phyloP scores from a whole-genome alignment of 2,113 vertebrate species.

The Rhegmatorhina hoffmannsi region DNA sequence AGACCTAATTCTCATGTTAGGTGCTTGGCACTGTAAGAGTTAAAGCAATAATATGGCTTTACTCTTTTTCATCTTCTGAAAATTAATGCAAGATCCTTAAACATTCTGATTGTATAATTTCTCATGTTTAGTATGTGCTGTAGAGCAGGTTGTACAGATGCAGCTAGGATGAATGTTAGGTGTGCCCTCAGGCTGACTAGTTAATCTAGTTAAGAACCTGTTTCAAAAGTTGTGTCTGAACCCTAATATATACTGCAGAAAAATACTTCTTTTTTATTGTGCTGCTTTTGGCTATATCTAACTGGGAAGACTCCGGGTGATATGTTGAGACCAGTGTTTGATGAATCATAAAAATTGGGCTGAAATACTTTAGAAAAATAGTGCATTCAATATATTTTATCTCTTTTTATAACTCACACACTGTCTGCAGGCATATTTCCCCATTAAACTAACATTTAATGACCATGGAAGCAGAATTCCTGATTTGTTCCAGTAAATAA shows the following conservation, averaged over 20 bases:
- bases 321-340: background rate
- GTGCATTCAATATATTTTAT: conserved; percentile 37
- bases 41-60: background rate
- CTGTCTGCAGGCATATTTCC: background rate
- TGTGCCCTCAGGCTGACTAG: conserved; percentile 6
- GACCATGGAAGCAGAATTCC: background rate
- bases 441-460: conserved; percentile 50
- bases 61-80: background rate
- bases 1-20: background rate
- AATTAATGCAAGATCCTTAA: background rate
- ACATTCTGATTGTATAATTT: background rate
- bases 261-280: conserved; percentile 32
- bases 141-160: background rate
- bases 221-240: conserved; percentile 7
- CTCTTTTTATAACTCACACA: conserved; percentile 26
- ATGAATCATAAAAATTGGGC: conserved; percentile 33
- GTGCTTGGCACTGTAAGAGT: background rate
- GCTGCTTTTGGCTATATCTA: background rate
- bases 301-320: background rate
- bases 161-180: background rate
- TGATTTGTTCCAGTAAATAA: conserved; percentile 47
- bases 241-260: background rate
- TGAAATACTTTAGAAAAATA: conserved; percentile 37
- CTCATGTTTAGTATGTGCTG: background rate
- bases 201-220: conserved; percentile 46